A percentile compares a stretch with the other conserved stretches of the same genome.
These are phyloP conservation scores for Misgurnus anguillicaudatus DNA, from an alignment of 2,113 vertebrate species.

Conservation along the genomic window DNA sequence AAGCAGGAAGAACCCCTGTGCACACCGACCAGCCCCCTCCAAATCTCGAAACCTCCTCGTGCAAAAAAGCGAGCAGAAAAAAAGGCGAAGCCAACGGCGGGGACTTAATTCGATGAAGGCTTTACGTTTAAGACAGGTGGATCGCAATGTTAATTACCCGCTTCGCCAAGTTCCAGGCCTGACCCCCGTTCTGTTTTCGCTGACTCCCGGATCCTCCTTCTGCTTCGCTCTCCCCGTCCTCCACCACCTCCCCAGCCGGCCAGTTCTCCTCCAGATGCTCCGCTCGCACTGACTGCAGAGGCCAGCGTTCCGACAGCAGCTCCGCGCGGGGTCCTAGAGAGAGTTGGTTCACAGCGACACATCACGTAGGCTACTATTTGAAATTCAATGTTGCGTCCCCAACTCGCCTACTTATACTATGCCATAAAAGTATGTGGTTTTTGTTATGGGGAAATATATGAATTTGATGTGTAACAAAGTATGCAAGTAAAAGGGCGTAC, in stretches of 20 bases:
- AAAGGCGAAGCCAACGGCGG: slow-evolving; percentile 49
- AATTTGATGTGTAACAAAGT: too few species aligned
- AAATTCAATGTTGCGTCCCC: too few species aligned
- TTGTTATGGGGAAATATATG: too few species aligned
- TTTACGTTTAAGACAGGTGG: slow-evolving; percentile 60
- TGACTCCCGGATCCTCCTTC: slow-evolving; percentile 81
- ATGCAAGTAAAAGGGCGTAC: too few species aligned
- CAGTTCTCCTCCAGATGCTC: slow-evolving; percentile 82
- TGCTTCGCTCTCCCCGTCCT: slow-evolving; percentile 79
- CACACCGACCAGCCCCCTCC: slow-evolving; percentile 13
- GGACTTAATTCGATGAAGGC: slow-evolving; percentile 50
- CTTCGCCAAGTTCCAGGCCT: slow-evolving; percentile 81
- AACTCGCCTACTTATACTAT: too few species aligned
- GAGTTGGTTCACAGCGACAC: not conserved
- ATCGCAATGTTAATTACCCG: slow-evolving; percentile 76
- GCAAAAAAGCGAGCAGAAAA: slow-evolving; percentile 55
- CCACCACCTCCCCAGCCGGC: slow-evolving; percentile 81
- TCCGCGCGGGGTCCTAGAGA: slow-evolving; percentile 73
- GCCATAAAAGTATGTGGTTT: too few species aligned
- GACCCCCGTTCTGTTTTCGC: slow-evolving; percentile 77
- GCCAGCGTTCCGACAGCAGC: slow-evolving; percentile 54
- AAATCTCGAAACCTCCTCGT: slow-evolving; percentile 52
- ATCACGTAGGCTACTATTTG: not conserved
- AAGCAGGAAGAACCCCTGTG: slow-evolving; percentile 37
- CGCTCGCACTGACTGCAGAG: slow-evolving; percentile 75